Base-by-base conservation (phyloP, 2,113 vertebrate genomes). In the Neofelis nebulosa region DNA sequence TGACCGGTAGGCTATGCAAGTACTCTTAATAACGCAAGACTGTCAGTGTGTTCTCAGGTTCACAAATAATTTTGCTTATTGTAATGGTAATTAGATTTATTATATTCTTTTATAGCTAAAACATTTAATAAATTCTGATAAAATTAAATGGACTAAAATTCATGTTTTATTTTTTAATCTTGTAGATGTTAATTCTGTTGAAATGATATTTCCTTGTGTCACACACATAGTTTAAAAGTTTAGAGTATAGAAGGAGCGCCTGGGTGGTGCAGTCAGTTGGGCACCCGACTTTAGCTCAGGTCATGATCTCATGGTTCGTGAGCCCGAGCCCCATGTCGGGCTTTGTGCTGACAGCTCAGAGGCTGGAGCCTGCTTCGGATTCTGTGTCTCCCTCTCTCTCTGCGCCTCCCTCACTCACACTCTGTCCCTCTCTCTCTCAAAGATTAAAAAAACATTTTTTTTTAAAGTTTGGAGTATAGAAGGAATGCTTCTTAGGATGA, bases 81-180 rank as follows among this genome's bases (percentile, higher is more conserved):
- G 11, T 33, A 57, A n/a, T 50, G 66, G 36, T 52, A 52, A 87
- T 90, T 27, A 50, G 38, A 31, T 80, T 85, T 91, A 57, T 80
- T 91, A 63, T 10, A 57, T 66, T 96, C 29, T 73, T 80, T 96
- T 82, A 61, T 83, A 63, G 23, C 8, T 85, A 84, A 88, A 94
- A 66, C 3, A 89, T 90, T 71, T 92, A 86, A 0, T 78, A 76
- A 92, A 6, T 88, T 12, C 12, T 94, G 91, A 52, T 4, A 90
- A 65, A 95, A 89, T 27, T 74, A 91, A 94, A n/a, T 87, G 36
- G 57, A 33, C 14, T 88, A 65, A 93, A 92, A 38, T 66, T 71
- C 91, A 36, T 80, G 36, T 78, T 84, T 96, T 91, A 74, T 63
- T 84, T 97, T 95, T 96, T 52, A 95, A 85, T 63, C 63, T 69